Evolutionary conservation across 1,140 invertebrate genomes (phyloP).

Genomic region (Tetragonula clypearis): DNA sequence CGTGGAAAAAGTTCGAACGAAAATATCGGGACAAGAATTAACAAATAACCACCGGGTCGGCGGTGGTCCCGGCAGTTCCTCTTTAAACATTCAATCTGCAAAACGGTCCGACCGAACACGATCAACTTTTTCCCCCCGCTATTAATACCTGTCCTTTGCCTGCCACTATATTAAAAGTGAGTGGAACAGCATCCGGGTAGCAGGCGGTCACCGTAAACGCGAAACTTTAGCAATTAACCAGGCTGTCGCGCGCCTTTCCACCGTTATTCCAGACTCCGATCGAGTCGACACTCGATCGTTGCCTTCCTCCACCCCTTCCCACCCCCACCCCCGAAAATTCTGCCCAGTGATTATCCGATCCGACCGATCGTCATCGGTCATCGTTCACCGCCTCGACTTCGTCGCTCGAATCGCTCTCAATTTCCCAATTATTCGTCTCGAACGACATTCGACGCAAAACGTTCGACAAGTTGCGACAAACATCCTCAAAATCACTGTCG

Average conservation of each 20-base stretch:
- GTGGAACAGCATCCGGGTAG: background rate
- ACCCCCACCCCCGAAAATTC: background rate
- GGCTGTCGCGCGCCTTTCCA: conserved; percentile 32
- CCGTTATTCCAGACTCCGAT: background rate
- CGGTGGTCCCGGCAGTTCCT: background rate
- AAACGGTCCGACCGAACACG: background rate
- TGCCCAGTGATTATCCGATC: background rate
- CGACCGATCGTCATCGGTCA: background rate
- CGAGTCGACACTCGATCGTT: background rate
- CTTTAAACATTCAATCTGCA: conserved; percentile 27
- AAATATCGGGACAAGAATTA: background rate
- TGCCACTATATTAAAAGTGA: conserved; percentile 28
- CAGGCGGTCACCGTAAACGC: background rate
- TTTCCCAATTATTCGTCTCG: background rate
- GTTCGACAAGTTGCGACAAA: no score
- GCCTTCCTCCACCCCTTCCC: background rate
- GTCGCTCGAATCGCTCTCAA: no score
- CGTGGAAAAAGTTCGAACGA: background rate
- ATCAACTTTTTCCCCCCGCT: conserved; percentile 19
- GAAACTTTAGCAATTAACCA: conserved; percentile 60
- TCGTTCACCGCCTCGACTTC: background rate
- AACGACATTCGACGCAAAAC: background rate
- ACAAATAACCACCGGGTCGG: background rate
- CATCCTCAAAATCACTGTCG: no score
- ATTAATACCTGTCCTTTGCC: conserved; percentile 29